Evolutionary conservation across 2,888 invertebrate genomes (phyloP), one percentile per base, ranked within the genome.

Genomic region (Eretmocerus hayati): DNA sequence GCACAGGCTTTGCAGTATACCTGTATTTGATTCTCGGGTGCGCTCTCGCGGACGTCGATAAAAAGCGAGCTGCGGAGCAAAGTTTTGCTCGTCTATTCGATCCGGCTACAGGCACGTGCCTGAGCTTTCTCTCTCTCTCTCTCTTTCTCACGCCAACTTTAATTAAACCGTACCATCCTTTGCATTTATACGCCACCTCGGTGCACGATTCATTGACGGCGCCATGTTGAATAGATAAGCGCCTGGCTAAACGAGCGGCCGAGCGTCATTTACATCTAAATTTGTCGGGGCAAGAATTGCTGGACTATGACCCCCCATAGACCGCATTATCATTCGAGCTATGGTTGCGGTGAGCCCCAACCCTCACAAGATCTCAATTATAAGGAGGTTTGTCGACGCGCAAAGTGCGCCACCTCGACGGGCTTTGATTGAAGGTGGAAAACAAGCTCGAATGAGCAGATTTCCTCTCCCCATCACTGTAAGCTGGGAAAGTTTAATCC

Each of bases 131-230:
- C 41, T 46, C 48, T 46, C 37, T 26, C 48, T 48, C 48, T 33
- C 40, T 13, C 22, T 26, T 40, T 16, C 45, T 47, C 54, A 11
- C 26, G 8, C 26, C 26, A 26, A 56, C 52, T 58, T 58, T 58
- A 59, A 59, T 59, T 56, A 57, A 59, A 56, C 53, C 54, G 52
- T 41, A 45, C 50, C 57, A 53, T 48, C 57, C 56, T 57, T 58
- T 58, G 57, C 58, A 58, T 57, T 57, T 57, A 57, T 56, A 57
- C 53, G 11, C n/a, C n/a, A n/a, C n/a, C n/a, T n/a, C n/a, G n/a
- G n/a, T n/a, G 53, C 55, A 52, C 53, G 52, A 58, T 58, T 58
- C 57, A 57, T 57, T 53, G 52, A 9, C 41, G 33, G 42, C 44
- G 48, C 46, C 53, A 53, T 50, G 53, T 53, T 50, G 50, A 53